Evolutionary conservation across 2,797 vertebrate species (phyloP).

Genomic region (Sebastes minor): DNA sequence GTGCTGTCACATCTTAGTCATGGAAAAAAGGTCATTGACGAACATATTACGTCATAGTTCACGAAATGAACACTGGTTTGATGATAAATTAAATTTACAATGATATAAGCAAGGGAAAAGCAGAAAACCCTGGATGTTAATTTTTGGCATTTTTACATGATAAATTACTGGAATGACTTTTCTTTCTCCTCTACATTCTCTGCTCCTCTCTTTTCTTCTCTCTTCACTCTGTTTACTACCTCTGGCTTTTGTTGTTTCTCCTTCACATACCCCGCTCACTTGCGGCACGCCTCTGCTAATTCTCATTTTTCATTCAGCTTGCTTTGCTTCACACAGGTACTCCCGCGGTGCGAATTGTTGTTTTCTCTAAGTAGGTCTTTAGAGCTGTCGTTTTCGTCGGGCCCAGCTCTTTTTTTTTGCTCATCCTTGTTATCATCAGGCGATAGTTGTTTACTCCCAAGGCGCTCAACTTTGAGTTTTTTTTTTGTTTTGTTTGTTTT

Average conservation of each 20-base stretch:
- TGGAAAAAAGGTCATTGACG: no score
- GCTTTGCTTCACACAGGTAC: constrained; percentile 27
- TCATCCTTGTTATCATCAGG: constrained; percentile 58
- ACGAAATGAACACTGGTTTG: not conserved
- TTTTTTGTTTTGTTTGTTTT: constrained; percentile 14
- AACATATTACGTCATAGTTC: no score
- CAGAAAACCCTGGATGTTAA: not conserved
- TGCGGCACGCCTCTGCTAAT: constrained; percentile 38
- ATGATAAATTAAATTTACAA: not conserved
- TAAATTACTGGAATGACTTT: not conserved
- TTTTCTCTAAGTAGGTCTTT: constrained; percentile 62
- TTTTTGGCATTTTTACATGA: not conserved
- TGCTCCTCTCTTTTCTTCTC: not conserved
- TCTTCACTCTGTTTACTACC: constrained; percentile 4
- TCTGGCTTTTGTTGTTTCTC: constrained; percentile 39
- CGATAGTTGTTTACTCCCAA: constrained; percentile 64
- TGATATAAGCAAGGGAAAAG: not conserved
- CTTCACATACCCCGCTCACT: constrained; percentile 17
- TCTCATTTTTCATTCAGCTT: constrained; percentile 58
- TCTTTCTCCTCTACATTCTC: not conserved
- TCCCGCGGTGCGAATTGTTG: constrained; percentile 60
- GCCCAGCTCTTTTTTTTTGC: not conserved
- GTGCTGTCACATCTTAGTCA: no score
- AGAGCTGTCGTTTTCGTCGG: constrained; percentile 40
- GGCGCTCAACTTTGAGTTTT: constrained; percentile 45